Evolutionary conservation across 2,113 vertebrate species (phyloP).

Genomic region (Gallinago media): DNA sequence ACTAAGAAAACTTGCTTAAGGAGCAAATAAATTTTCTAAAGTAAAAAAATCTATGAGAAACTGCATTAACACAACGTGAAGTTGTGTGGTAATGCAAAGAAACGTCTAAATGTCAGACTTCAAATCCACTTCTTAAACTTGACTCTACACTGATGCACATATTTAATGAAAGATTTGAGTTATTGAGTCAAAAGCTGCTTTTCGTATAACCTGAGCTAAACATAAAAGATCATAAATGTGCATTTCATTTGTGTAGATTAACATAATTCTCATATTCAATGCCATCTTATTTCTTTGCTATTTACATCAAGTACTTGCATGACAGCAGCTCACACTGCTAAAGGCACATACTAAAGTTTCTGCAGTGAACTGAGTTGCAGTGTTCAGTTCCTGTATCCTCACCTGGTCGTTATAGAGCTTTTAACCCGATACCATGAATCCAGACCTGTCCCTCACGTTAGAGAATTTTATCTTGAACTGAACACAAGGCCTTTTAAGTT

Average conservation of each 20-base stretch:
- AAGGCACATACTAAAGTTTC: neutral
- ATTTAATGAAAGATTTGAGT: neutral
- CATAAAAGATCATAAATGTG: neutral
- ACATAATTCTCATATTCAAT: neutral
- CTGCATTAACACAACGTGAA: neutral
- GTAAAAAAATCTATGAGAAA: neutral
- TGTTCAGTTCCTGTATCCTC: neutral
- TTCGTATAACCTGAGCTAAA: neutral
- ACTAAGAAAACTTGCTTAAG: neutral
- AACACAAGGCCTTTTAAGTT: neutral
- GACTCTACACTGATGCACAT: neutral
- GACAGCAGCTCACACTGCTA: neutral
- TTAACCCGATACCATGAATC: neutral
- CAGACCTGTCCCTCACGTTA: neutral
- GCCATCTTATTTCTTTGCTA: neutral
- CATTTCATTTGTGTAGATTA: neutral
- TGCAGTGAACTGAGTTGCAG: neutral
- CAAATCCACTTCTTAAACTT: neutral
- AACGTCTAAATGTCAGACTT: neutral
- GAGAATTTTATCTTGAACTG: neutral
- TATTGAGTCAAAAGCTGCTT: neutral
- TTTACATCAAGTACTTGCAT: neutral
- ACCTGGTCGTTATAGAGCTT: neutral
- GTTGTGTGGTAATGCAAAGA: neutral
- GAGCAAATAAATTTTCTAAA: neutral